Percentiles rank a stretch among this genome's conserved stretches.
These are phyloP conservation scores for Centruroides sculpturatus DNA, from an alignment of 1,140 invertebrate species.

Conservation along the genomic window DNA sequence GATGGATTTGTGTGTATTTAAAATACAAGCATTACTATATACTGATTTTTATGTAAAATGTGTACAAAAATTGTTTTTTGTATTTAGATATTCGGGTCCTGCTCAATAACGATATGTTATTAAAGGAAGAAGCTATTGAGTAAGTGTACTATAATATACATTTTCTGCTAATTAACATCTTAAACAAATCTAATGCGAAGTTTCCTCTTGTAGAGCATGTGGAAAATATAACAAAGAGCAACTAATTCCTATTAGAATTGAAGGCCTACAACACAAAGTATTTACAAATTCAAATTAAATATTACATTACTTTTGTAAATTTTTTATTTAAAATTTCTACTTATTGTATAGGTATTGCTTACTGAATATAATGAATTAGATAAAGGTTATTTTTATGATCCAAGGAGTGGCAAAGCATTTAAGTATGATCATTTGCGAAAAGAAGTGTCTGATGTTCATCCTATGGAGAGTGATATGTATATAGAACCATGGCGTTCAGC, in stretches of 20 bases:
- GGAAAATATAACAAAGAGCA: slow-evolving; percentile 98
- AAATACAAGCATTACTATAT: too few relatives aligned
- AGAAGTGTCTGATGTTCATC: slow-evolving; percentile 72
- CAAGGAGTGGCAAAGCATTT: slow-evolving; percentile 83
- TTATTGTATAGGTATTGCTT: slow-evolving; percentile 52
- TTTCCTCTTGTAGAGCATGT: slow-evolving; percentile 54
- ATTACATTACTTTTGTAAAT: neutral
- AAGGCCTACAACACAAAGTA: slow-evolving; percentile 31
- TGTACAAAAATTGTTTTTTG: too few relatives aligned
- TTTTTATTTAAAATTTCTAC: neutral
- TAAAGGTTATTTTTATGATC: slow-evolving; percentile 80
- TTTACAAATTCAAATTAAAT: neutral
- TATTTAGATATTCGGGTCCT: slow-evolving; percentile 77
- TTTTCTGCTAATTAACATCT: neutral
- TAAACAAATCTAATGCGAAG: slow-evolving; percentile 1
- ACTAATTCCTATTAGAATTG: slow-evolving; percentile 86
- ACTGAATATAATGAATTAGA: slow-evolving; percentile 94
- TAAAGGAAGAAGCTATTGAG: slow-evolving; percentile 84
- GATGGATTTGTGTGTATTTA: too few relatives aligned
- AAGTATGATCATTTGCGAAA: slow-evolving; percentile 93
- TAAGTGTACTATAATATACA: slow-evolving; percentile 21
- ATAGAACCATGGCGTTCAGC: slow-evolving; percentile 79
- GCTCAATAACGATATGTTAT: slow-evolving; percentile 84
- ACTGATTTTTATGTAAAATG: too few relatives aligned
- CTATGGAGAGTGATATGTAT: slow-evolving; percentile 54